Evolutionary conservation across 2,888 invertebrate species (phyloP).

Genomic region (Agrochola litura): DNA sequence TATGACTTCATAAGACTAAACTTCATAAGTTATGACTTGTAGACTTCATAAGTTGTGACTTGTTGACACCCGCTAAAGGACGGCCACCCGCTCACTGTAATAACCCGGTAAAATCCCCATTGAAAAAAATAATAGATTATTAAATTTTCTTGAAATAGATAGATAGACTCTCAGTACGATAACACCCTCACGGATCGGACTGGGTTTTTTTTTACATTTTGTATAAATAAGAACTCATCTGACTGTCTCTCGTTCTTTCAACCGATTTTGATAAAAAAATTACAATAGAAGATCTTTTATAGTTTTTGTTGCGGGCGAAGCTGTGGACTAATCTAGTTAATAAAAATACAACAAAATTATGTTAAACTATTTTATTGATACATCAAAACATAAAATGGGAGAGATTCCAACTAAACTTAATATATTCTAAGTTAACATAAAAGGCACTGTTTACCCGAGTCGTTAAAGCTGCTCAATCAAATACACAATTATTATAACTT

Average conservation of each 20-base stretch:
- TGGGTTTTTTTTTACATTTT: too few species aligned
- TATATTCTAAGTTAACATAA: conserved; percentile 41
- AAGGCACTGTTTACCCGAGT: conserved; percentile 58
- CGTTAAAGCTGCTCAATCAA: conserved; percentile 65
- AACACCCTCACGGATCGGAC: too few species aligned
- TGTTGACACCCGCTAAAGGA: too few species aligned
- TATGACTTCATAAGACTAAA: too few species aligned
- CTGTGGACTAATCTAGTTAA: not conserved
- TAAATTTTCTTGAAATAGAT: too few species aligned
- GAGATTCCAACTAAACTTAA: conserved; percentile 42
- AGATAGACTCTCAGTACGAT: too few species aligned
- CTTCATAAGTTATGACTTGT: too few species aligned
- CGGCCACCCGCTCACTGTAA: too few species aligned
- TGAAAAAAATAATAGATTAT: too few species aligned
- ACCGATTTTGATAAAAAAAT: not conserved
- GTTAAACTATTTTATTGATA: conserved; percentile 55
- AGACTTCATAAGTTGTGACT: too few species aligned
- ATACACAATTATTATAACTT: conserved; percentile 48
- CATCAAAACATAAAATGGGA: conserved; percentile 53
- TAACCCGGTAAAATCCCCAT: too few species aligned
- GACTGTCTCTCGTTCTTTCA: not conserved
- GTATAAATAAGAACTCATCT: too few species aligned
- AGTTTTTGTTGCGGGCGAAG: not conserved
- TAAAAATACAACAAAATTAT: not conserved
- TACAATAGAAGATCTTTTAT: not conserved